Conservation (phyloP, 2,113 vertebrate species). For the Rhea pennata region DNA sequence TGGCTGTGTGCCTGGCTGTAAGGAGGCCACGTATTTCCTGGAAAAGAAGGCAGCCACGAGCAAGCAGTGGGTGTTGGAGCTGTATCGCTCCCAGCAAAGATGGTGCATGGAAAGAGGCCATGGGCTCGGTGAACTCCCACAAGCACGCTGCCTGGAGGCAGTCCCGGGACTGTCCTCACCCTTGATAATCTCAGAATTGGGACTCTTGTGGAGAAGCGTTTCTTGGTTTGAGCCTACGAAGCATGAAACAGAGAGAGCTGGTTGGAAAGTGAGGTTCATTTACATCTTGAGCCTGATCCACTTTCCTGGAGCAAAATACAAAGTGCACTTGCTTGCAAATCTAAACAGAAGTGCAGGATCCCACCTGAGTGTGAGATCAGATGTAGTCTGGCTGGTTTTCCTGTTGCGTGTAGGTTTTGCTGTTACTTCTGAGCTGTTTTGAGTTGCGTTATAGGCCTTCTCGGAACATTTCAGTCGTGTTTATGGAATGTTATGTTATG, state of each 20-base stretch:
- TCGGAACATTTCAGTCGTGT: background rate
- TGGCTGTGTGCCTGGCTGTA: too few species aligned
- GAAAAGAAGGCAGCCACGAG: too few species aligned
- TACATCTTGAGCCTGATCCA: background rate
- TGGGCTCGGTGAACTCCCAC: too few species aligned
- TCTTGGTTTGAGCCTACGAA: background rate
- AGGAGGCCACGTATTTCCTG: too few species aligned
- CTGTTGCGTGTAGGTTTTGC: background rate
- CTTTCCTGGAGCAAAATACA: background rate
- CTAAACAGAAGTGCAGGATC: background rate
- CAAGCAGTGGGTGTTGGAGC: too few species aligned
- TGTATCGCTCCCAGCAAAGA: too few species aligned
- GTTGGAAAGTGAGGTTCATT: background rate
- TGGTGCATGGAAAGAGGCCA: too few species aligned
- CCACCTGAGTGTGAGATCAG: background rate
- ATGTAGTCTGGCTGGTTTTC: background rate
- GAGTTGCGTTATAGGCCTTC: background rate
- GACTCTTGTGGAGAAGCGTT: background rate
- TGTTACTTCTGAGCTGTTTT: background rate
- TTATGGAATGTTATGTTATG: background rate
- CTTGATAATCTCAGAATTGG: accelerated
- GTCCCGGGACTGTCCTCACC: background rate
- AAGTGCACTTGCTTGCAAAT: too few species aligned
- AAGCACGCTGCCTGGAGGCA: too few species aligned
- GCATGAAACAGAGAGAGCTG: too few species aligned